phyloP scores from a whole-genome alignment of 2,113 vertebrate genomes.

The Chrysochloris asiatica region DNA sequence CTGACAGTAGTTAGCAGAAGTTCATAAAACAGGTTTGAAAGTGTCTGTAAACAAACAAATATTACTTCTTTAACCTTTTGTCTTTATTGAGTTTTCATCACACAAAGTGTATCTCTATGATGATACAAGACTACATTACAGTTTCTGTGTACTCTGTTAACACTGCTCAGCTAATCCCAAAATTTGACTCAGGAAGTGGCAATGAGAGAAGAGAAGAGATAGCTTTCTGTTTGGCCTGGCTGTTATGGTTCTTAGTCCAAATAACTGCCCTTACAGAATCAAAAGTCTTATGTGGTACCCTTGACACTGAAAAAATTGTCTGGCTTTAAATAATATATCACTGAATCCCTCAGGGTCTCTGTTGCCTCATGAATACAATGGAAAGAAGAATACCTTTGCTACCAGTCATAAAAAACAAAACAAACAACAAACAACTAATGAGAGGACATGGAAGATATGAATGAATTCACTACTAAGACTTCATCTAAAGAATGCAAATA shows the following conservation, averaged over 20 bases:
- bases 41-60: neutral
- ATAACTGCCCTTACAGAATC: neutral
- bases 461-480: neutral
- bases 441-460: neutral
- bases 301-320: neutral
- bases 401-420: neutral
- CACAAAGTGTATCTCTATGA: neutral
- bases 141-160: neutral
- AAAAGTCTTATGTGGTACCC: neutral
- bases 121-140: neutral
- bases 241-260: neutral
- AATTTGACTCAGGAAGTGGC: neutral
- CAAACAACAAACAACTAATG: too few species aligned
- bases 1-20: constrained; percentile 64
- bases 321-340: neutral
- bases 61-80: neutral
- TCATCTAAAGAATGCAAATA: constrained; percentile 34
- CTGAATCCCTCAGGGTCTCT: neutral
- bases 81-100: constrained; percentile 17
- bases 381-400: neutral
- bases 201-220: neutral
- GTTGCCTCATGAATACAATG: neutral
- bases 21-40: constrained; percentile 55
- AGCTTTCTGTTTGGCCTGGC: neutral
- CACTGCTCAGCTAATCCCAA: neutral